Evolutionary conservation across 2,113 vertebrate genomes (phyloP), one percentile per base, ranked within the genome.

Genomic region (Choloepus hoffmanni): DNA sequence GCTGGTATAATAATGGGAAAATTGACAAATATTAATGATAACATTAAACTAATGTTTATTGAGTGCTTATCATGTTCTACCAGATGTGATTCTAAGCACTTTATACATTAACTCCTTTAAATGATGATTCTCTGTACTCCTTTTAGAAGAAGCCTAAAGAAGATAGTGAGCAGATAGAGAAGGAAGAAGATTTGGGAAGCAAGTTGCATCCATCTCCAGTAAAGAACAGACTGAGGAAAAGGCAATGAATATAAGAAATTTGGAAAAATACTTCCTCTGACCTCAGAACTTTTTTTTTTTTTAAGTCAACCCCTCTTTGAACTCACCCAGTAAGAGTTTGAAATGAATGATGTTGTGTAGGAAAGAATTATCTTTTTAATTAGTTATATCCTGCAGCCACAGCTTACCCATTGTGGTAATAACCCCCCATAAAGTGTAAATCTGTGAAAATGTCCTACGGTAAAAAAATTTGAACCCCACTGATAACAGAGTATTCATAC

Each of bases 61-160:
- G 24, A 85, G n/a, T 85, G 28, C 3, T 85, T 68, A 89, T 3
- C 36, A 70, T 65, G 24, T 45, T 45, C 4, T 92, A 7, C 12
- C 45, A 92, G 30, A 30, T 24, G 45, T 23, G 50, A 24, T 87
- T 79, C 43, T 94, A 67, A 90, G 60, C 13, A 58, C 1, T 68
- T 95, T 65, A 76, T 96, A 67, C 1, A 15, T 65, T 95, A 36
- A 89, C 3, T 72, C 21, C 60, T 96, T 92, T 97, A 89, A 95
- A 70, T 95, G 67, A 36, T 96, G 21, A 24, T 97, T 96, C 23
- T 96, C 93, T 97, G 50, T 93, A 43, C 30, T 95, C 72, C 72
- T 95, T 96, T 95, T 94, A 97, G 95, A 84, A 77, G 72, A 95
- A 81, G 7, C 50, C 70, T 90, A 53, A 92, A 45, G 96, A 95